Conservation (phyloP, 2,888 invertebrate genomes). For the Leptinotarsa juncta region DNA sequence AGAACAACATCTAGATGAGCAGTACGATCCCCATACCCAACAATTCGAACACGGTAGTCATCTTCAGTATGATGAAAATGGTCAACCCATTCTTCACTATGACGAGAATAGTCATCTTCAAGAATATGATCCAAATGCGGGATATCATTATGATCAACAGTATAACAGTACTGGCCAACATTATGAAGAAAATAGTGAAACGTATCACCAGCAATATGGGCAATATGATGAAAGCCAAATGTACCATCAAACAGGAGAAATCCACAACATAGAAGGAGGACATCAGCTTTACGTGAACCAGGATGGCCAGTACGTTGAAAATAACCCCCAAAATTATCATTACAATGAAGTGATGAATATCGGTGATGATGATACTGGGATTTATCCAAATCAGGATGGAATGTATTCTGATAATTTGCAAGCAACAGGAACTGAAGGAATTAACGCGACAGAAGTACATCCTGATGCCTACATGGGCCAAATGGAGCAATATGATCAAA, state of each 20-base stretch:
- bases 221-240: slow-evolving; percentile 41
- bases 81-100: slow-evolving; percentile 42
- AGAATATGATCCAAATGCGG: slow-evolving; percentile 49
- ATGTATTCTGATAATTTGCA: neutral
- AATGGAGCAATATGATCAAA: slow-evolving; percentile 43
- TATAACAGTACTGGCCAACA: slow-evolving; percentile 53
- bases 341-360: slow-evolving; percentile 3
- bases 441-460: neutral
- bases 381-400: neutral
- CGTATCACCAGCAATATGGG: slow-evolving; percentile 41
- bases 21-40: slow-evolving; percentile 49
- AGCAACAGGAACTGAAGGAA: neutral
- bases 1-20: slow-evolving; percentile 24
- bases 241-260: slow-evolving; percentile 29
- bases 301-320: slow-evolving; percentile 36
- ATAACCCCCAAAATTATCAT: slow-evolving; percentile 25
- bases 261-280: slow-evolving; percentile 36
- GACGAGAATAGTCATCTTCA: slow-evolving; percentile 50
- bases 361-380: neutral
- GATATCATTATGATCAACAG: slow-evolving; percentile 49
- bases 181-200: slow-evolving; percentile 50
- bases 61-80: slow-evolving; percentile 49
- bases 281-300: slow-evolving; percentile 12
- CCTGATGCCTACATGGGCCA: slow-evolving; percentile 29
- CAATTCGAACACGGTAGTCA: slow-evolving; percentile 41